These are phyloP conservation scores for Alentia gelatinosa DNA, from an alignment of 2,888 invertebrate species.

Conservation along the genomic window DNA sequence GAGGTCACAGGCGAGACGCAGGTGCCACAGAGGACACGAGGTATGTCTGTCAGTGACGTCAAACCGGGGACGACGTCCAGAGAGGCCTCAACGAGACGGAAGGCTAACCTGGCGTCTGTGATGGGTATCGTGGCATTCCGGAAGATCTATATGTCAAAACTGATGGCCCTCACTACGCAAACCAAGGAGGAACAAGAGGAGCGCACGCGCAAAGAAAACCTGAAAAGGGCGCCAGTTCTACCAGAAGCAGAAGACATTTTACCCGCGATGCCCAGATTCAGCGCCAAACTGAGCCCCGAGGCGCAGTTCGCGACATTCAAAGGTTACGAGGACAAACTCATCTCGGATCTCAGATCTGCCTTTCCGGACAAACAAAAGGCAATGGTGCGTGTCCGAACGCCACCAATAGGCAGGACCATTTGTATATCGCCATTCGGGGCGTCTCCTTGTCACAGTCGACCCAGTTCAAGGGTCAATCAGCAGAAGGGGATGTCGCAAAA, in stretches of 20 bases:
- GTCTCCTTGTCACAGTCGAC: not conserved
- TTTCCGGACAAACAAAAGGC: not conserved
- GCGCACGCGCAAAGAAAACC: not conserved
- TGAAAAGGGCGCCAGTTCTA: not conserved
- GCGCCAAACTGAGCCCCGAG: conserved; percentile 71
- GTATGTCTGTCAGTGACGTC: not conserved
- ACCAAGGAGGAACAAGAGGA: not conserved
- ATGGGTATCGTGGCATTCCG: not conserved
- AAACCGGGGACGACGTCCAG: not conserved
- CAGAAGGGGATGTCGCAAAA: no score
- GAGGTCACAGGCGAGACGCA: no score
- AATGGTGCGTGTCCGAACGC: not conserved
- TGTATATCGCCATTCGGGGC: not conserved
- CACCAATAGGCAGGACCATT: not conserved
- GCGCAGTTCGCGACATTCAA: conserved; percentile 76
- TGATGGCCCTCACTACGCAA: not conserved
- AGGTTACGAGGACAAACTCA: conserved; percentile 74
- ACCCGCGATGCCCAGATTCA: conserved; percentile 71
- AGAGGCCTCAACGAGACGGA: not conserved
- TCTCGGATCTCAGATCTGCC: not conserved
- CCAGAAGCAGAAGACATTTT: conserved; percentile 59
- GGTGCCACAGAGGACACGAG: not conserved
- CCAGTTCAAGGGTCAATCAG: not conserved
- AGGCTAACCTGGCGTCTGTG: not conserved
- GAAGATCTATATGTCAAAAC: not conserved